Evolutionary conservation across 2,113 vertebrate genomes (phyloP).

Genomic region (Lichenostomus cassidix): DNA sequence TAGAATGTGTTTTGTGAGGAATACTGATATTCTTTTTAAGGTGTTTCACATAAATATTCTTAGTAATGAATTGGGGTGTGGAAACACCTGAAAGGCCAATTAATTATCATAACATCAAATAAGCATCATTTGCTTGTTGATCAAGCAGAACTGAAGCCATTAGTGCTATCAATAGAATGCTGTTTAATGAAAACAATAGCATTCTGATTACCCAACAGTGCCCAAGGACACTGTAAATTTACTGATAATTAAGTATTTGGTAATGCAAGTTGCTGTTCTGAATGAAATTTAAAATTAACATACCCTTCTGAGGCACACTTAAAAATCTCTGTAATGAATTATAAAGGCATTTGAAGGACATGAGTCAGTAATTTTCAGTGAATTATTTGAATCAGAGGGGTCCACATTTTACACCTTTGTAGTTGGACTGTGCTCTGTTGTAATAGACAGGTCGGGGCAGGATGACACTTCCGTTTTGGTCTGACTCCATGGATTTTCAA

Average conservation of each 20-base stretch:
- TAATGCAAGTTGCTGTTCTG: background rate
- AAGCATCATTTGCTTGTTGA: slow-evolving; percentile 53
- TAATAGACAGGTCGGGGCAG: background rate
- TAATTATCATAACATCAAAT: slow-evolving; percentile 44
- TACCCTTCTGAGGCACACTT: background rate
- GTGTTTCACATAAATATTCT: background rate
- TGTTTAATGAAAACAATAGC: slow-evolving; percentile 50
- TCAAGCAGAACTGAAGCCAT: slow-evolving; percentile 57
- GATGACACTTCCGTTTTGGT: background rate
- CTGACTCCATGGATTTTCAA: background rate
- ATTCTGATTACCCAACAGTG: slow-evolving; percentile 33
- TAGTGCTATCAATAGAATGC: slow-evolving; percentile 41
- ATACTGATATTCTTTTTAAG: background rate
- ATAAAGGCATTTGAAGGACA: background rate
- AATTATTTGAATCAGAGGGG: background rate
- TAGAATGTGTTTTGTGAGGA: background rate
- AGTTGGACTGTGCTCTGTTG: background rate
- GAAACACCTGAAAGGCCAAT: slow-evolving; percentile 43
- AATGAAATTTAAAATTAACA: slow-evolving; percentile 1
- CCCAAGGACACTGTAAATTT: slow-evolving; percentile 43
- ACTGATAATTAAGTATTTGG: slow-evolving; percentile 50
- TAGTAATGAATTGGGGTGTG: background rate
- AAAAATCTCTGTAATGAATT: background rate
- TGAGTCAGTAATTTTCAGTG: background rate
- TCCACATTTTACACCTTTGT: background rate